A percentile compares a stretch with the other conserved stretches of the same genome.
Evolutionary conservation across 2,113 vertebrate species (phyloP).

Genomic region (Nibea coibor): DNA sequence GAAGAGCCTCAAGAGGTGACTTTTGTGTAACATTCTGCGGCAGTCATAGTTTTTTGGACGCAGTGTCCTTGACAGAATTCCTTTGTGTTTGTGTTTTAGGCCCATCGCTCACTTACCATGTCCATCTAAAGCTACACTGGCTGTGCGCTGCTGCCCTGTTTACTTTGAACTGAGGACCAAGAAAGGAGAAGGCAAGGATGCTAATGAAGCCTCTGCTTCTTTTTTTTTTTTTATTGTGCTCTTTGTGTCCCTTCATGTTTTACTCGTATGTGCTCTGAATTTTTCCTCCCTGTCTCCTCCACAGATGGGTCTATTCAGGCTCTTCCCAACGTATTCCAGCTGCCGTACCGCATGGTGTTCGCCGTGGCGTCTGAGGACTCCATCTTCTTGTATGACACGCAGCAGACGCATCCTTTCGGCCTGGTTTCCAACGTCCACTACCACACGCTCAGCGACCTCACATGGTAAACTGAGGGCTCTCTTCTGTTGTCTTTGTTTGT

Average conservation of each 20-base stretch:
- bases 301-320: constrained; percentile 80
- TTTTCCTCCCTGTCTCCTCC: not conserved
- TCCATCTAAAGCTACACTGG: constrained; percentile 93
- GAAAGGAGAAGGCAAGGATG: constrained; percentile 81
- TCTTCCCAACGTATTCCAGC: constrained; percentile 78
- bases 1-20: constrained; percentile 92
- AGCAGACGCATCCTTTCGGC: constrained; percentile 93
- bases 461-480: constrained; percentile 85
- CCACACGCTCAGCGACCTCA: constrained; percentile 96
- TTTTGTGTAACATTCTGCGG: not conserved
- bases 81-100: constrained; percentile 79
- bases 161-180: constrained; percentile 90
- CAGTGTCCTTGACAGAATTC: not conserved
- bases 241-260: not conserved
- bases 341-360: constrained; percentile 96
- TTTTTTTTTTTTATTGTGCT: not conserved
- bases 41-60: not conserved
- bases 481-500: not conserved
- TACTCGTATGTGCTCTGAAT: not conserved
- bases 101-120: constrained; percentile 95
- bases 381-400: constrained; percentile 93
- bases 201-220: not conserved
- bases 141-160: constrained; percentile 96
- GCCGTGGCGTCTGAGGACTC: constrained; percentile 97
- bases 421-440: constrained; percentile 97